Percentiles rank a stretch among this genome's conserved stretches.
phyloP scores from a whole-genome alignment of 2,797 vertebrate species.

The Gymnothorax reevesii region DNA sequence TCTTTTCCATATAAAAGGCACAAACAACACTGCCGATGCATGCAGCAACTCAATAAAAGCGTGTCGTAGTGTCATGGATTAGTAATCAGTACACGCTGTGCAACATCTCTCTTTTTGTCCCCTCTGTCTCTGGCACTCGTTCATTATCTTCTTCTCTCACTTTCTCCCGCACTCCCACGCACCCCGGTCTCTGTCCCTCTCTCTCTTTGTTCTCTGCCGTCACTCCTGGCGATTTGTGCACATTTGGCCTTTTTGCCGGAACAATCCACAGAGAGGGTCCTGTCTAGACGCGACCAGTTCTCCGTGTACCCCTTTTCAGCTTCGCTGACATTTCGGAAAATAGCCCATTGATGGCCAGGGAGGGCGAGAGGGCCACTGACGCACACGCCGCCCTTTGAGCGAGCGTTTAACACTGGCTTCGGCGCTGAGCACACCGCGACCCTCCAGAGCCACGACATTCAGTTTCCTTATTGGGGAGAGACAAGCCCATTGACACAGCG shows the following conservation, averaged over 20 bases:
- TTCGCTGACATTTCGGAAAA: conserved; percentile 42
- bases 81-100: background rate
- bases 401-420: background rate
- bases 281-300: conserved; percentile 40
- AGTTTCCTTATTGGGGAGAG: too few relatives aligned
- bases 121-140: conserved; percentile 4
- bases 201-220: background rate
- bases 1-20: background rate
- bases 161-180: background rate
- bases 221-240: conserved; percentile 26
- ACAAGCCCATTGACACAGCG: background rate
- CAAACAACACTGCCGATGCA: background rate
- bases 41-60: background rate
- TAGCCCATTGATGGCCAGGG: conserved; percentile 48
- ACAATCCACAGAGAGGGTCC: conserved; percentile 44
- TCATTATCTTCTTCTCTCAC: background rate
- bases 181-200: too few relatives aligned
- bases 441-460: background rate
- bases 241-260: conserved; percentile 27
- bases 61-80: background rate
- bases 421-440: background rate
- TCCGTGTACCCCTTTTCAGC: conserved; percentile 44
- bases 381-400: conserved; percentile 26
- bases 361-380: conserved; percentile 40
- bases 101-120: background rate